Evolutionary conservation across 2,888 invertebrate species (phyloP).

Genomic region (Merodon equestris): DNA sequence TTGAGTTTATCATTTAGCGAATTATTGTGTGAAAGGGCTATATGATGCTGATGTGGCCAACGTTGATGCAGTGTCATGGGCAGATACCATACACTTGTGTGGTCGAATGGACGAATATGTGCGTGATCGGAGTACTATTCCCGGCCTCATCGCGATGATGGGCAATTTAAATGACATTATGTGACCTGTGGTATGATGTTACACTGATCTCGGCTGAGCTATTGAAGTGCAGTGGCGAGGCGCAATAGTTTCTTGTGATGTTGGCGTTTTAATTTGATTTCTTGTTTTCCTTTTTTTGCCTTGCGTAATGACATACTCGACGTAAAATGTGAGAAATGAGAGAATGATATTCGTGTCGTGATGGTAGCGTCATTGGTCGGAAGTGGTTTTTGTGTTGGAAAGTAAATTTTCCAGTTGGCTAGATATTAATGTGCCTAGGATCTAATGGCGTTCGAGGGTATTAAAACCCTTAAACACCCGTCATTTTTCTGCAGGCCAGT

Average conservation of each 20-base stretch:
- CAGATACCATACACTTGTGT: slow-evolving; percentile 40
- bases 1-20: slow-evolving; percentile 55
- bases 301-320: no score
- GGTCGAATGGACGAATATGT: slow-evolving; percentile 48
- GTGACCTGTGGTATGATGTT: slow-evolving; percentile 15
- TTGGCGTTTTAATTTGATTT: slow-evolving; percentile 31
- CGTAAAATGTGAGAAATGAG: no score
- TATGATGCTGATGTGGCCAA: slow-evolving; percentile 15
- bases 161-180: slow-evolving; percentile 68
- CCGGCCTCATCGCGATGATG: slow-evolving; percentile 5
- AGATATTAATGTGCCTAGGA: no score
- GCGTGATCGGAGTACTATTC: slow-evolving; percentile 60
- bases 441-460: no score
- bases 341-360: no score
- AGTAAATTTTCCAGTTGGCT: no score
- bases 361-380: no score
- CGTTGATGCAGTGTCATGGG: not conserved
- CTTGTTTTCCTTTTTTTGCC: not conserved
- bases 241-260: slow-evolving; percentile 10
- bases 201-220: slow-evolving; percentile 37
- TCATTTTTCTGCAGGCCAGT: no score
- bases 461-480: no score
- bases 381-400: no score
- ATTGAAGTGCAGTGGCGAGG: slow-evolving; percentile 32
- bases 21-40: slow-evolving; percentile 24